Percentiles rank a stretch among this genome's conserved stretches.
These are phyloP conservation scores for Sinosuthora webbiana DNA, from an alignment of 2,113 vertebrate genomes.

Conservation along the genomic window DNA sequence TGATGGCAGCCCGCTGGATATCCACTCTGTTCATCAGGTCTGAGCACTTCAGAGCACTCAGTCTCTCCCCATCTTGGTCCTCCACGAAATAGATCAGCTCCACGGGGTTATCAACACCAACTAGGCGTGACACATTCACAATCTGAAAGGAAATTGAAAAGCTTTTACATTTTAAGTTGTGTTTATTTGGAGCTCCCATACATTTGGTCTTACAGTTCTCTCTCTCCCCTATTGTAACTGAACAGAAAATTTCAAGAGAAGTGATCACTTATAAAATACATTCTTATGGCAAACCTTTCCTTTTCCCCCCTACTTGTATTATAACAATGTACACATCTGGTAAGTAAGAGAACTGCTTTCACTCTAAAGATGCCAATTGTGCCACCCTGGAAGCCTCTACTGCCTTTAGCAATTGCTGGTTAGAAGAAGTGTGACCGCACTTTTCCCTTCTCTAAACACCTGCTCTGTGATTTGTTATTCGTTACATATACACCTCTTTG, in stretches of 20 bases:
- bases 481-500: background rate
- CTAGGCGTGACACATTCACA: slow-evolving; percentile 83
- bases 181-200: background rate
- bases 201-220: background rate
- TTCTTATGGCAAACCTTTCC: background rate
- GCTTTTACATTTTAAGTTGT: background rate
- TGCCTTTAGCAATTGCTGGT: background rate
- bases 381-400: background rate
- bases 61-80: slow-evolving; percentile 82
- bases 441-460: background rate
- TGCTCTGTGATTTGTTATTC: background rate
- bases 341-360: background rate
- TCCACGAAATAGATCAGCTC: slow-evolving; percentile 96
- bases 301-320: accelerated
- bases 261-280: background rate
- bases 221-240: background rate
- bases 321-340: background rate
- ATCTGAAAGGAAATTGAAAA: slow-evolving; percentile 75
- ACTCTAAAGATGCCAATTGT: background rate
- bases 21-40: slow-evolving; percentile 88
- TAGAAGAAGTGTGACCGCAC: background rate
- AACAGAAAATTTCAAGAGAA: background rate
- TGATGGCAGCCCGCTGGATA: slow-evolving; percentile 91
- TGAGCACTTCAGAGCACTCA: slow-evolving; percentile 82
- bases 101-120: slow-evolving; percentile 83